Percentiles rank a stretch among this genome's conserved stretches.
Evolutionary conservation across 2,797 vertebrate genomes (phyloP).

Genomic region (Pyrocephalus nanus): DNA sequence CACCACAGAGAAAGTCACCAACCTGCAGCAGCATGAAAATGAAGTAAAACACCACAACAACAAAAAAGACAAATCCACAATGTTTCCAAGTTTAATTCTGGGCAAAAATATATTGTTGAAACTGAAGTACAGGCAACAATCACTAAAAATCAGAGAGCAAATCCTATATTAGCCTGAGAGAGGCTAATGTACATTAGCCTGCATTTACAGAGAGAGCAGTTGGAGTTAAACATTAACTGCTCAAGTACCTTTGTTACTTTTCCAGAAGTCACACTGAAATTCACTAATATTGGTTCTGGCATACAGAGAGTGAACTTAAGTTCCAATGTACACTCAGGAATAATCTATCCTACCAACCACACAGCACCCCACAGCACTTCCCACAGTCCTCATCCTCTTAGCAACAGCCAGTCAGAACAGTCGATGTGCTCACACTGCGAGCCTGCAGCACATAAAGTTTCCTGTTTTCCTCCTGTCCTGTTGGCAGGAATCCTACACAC

Average conservation of each 20-base stretch:
- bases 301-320: background rate
- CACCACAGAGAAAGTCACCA: background rate
- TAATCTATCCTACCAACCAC: background rate
- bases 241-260: background rate
- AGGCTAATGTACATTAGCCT: background rate
- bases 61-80: background rate
- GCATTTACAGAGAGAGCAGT: background rate
- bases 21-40: background rate
- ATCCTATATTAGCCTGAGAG: background rate
- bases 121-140: background rate
- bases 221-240: background rate
- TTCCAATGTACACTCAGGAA: background rate
- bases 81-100: background rate
- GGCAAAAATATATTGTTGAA: background rate
- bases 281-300: background rate
- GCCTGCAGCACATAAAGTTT: background rate
- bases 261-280: background rate
- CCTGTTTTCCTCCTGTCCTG: background rate
- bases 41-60: background rate
- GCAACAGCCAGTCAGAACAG: background rate
- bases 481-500: background rate
- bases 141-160: background rate
- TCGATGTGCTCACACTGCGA: background rate
- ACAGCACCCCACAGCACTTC: background rate
- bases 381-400: background rate